Base-by-base conservation (phyloP, 2,888 invertebrate species). In the Ichneumoninae sp. region DNA sequence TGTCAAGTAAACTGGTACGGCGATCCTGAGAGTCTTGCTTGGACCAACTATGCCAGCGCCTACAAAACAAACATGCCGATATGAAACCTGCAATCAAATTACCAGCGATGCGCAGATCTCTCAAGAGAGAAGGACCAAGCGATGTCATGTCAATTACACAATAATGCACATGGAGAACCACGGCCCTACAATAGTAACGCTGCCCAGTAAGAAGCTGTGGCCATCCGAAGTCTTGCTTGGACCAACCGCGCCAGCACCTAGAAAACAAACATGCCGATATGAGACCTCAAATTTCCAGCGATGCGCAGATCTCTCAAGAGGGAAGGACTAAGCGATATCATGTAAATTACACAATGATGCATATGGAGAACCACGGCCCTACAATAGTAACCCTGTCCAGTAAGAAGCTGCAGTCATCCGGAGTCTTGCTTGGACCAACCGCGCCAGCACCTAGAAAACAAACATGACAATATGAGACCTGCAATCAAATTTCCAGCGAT, bases 21-120 rank as follows among this genome's bases (percentile, higher is more conserved):
- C 50, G 22, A n/a, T 81, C 66, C 33, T n/a, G n/a, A 0, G 36
- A 74, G 71, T 36, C 65, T 85, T 47, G 81, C 71, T 26, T 78
- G 66, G 75, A 65, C 52, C 33, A 68, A 74, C 30, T 60, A 13
- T 84, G 83, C 84, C 76, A 86, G 87, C 88, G 88, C 87, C 87
- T 91, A 90, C 90, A 92, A 92, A 92, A 92, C 91, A 92, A 92
- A 92, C 91, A 92, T 50, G 87, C 80, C 75, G 8, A 40, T 40
- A 40, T 40, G 57, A 22, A 4, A 3, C 26, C 26, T 22, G 22
- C 3, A 57, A 3, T 22, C 22, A 10, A 57, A 26, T 22, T 57
- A 26, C 22, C n/a, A 26, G 26, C 8, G 10, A 57, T 22, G 10
- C 8, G 19, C 10, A 57, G 10, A 22, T 10, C 16, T 57, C 22